These are phyloP conservation scores for Clivina fossor DNA, from an alignment of 2,888 invertebrate genomes.

Conservation along the genomic window DNA sequence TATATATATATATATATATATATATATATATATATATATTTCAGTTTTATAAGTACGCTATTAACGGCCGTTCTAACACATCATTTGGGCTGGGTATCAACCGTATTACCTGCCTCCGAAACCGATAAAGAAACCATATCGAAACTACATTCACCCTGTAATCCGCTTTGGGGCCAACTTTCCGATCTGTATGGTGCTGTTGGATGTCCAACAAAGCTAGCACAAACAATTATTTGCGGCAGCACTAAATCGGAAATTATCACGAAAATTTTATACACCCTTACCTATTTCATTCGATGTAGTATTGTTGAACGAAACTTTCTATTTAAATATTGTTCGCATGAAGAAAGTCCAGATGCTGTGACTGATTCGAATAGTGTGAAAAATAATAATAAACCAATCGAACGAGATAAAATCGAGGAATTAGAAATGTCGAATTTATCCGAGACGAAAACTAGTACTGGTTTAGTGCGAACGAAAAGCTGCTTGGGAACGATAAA, in stretches of 20 bases:
- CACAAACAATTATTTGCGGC: slow-evolving; percentile 79
- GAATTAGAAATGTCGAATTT: slow-evolving; percentile 27
- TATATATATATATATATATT: slow-evolving; percentile 51
- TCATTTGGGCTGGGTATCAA: slow-evolving; percentile 89
- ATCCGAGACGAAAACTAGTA: slow-evolving; percentile 7
- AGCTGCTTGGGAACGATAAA: slow-evolving; percentile 34
- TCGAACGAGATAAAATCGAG: slow-evolving; percentile 11
- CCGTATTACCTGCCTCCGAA: slow-evolving; percentile 57
- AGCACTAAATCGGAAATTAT: slow-evolving; percentile 66
- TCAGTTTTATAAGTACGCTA: slow-evolving; percentile 86
- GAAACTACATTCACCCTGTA: slow-evolving; percentile 70
- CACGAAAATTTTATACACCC: slow-evolving; percentile 71
- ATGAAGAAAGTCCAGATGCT: slow-evolving; percentile 48
- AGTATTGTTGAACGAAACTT: slow-evolving; percentile 65
- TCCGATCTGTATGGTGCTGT: slow-evolving; percentile 84
- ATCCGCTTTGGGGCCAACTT: slow-evolving; percentile 88
- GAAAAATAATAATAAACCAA: slow-evolving; percentile 46
- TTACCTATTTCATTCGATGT: slow-evolving; percentile 86
- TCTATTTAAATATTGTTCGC: slow-evolving; percentile 35
- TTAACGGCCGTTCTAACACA: slow-evolving; percentile 86
- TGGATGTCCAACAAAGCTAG: slow-evolving; percentile 74
- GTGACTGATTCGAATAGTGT: slow-evolving; percentile 47
- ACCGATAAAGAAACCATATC: slow-evolving; percentile 57
- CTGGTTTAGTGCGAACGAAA: slow-evolving; percentile 34
- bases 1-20: no score